Percentiles rank a stretch among this genome's conserved stretches.
phyloP scores from a whole-genome alignment of 2,888 invertebrate genomes.

The Biston stratarius region DNA sequence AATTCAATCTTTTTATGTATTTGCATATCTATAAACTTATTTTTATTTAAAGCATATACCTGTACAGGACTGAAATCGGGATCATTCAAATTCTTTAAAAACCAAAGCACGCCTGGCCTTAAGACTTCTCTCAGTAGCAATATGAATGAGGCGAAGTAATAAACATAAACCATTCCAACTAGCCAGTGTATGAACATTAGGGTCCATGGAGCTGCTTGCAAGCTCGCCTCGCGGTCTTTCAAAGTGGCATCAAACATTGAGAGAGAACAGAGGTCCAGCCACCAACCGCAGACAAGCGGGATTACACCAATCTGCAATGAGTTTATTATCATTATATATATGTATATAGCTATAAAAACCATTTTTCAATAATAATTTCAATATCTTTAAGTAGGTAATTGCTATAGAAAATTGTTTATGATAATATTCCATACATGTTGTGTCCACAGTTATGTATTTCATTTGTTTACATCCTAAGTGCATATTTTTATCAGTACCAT shows the following conservation, averaged over 20 bases:
- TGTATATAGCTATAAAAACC: neutral
- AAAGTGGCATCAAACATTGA: constrained; percentile 96
- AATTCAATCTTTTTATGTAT: too few species aligned
- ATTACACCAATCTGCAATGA: constrained; percentile 93
- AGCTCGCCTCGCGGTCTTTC: constrained; percentile 94
- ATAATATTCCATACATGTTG: too few species aligned
- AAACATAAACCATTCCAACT: constrained; percentile 99
- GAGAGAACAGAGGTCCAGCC: constrained; percentile 99
- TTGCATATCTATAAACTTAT: too few species aligned
- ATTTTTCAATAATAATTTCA: neutral
- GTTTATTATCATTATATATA: neutral
- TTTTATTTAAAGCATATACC: constrained; percentile 70
- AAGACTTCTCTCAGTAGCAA: constrained; percentile 96
- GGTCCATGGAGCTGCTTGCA: constrained; percentile 96
- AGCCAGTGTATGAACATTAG: constrained; percentile 99
- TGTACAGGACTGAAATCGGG: constrained; percentile 99
- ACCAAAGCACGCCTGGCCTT: constrained; percentile 99
- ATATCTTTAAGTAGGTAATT: too few species aligned
- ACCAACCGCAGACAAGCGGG: constrained; percentile 99
- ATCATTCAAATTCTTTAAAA: constrained; percentile 98
- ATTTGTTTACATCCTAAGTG: neutral
- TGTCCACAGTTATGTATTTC: neutral
- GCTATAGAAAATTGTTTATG: neutral
- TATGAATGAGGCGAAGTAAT: constrained; percentile 99
- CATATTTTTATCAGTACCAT: neutral